Base-by-base conservation (phyloP, 2,888 invertebrate species). In the Drosophila neutralis region DNA sequence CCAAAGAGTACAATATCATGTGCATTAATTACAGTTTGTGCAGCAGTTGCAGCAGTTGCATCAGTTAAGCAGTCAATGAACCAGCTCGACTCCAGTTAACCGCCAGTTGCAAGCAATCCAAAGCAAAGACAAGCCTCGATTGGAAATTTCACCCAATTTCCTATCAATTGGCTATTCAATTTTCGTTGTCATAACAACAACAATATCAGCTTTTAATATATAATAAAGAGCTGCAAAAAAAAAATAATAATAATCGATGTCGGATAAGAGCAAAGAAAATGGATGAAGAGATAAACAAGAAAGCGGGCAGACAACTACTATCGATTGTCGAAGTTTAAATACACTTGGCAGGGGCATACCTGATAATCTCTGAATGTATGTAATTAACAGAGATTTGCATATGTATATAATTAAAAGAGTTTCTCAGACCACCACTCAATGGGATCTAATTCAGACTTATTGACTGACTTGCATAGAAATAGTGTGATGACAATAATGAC, bases 71-170 rank as follows among this genome's bases (percentile, higher is more conserved):
- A 84, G 89, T 84, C 84, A 89, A 70, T 73, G 84, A 89, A 89
- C 84, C 73, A 68, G 54, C 51, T 21, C 24, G 29, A 15, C 67
- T 72, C 35, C 65, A 51, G 71, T 59, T 62, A 45, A 53, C 62
- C 27, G 59, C 27, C 42, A 48, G 57, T 27, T 38, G 29, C 24
- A 51, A 52, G n/a, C 69, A 59, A 53, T 42, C 33, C 45, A 48
- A 21, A 13, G n/a, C 36, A n/a, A 29, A 56, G 36, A 11, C 40
- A 40, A 8, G 31, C 10, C 21, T 38, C 21, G 13, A 42, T 68
- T 81, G 65, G 49, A 80, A 80, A 79, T 79, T 79, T 79, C 77
- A 84, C 89, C 84, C 84, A 84, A 84, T 89, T 84, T 89, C 87
- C 87, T 69, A 87, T 80, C 80, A 87, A 85, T 76, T 74, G 78